These are phyloP conservation scores for Pandemis cinnamomeana DNA, from an alignment of 2,888 invertebrate species.

Conservation along the genomic window DNA sequence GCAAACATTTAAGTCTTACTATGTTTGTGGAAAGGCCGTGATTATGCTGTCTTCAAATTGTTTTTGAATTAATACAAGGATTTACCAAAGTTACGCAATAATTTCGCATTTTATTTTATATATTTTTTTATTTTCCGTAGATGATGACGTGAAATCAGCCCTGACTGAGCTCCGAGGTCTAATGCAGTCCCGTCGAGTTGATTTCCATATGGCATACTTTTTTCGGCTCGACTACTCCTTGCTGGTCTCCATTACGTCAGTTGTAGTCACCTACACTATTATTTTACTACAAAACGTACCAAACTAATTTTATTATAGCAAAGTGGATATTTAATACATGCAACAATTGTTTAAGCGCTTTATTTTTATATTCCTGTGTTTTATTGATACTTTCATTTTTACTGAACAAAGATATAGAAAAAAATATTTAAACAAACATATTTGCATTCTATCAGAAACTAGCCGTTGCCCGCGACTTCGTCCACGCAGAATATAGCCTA, in stretches of 20 bases:
- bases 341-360: too few relatives aligned
- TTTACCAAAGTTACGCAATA: neutral
- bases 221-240: slow-evolving; percentile 63
- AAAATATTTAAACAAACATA: too few relatives aligned
- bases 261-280: slow-evolving; percentile 71
- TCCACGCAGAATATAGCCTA: too few relatives aligned
- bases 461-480: too few relatives aligned
- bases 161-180: slow-evolving; percentile 57
- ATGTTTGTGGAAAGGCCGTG: neutral
- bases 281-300: slow-evolving; percentile 66
- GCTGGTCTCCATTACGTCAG: slow-evolving; percentile 66
- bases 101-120: neutral
- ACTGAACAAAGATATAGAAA: too few relatives aligned
- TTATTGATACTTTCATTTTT: too few relatives aligned
- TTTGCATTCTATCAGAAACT: too few relatives aligned
- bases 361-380: too few relatives aligned
- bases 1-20: neutral
- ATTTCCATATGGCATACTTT: slow-evolving; percentile 67
- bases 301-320: slow-evolving; percentile 8
- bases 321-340: neutral
- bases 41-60: neutral
- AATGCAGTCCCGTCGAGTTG: slow-evolving; percentile 59
- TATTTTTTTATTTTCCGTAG: slow-evolving; percentile 47
- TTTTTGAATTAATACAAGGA: neutral
- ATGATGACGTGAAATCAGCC: slow-evolving; percentile 51